phyloP scores from a whole-genome alignment of 1,140 invertebrate species.

The Neotoxoptera formosana region DNA sequence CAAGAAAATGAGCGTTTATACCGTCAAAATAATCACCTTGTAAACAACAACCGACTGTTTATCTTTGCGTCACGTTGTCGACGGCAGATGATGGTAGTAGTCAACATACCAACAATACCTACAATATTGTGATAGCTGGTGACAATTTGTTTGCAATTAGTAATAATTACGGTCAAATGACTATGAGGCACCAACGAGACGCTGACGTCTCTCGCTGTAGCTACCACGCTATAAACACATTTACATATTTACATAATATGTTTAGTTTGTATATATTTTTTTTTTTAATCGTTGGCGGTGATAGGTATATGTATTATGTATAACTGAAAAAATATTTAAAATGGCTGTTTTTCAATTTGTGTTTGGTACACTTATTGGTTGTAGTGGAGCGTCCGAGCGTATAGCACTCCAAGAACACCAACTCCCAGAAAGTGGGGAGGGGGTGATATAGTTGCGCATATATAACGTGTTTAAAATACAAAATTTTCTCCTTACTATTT shows the following conservation, averaged over 20 bases:
- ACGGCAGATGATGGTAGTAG: neutral
- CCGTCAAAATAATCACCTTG: no score
- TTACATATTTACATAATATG: neutral
- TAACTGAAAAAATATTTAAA: neutral
- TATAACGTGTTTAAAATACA: no score
- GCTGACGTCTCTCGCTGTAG: neutral
- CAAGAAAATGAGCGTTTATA: no score
- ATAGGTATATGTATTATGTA: no score
- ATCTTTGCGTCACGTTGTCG: neutral
- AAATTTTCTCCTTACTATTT: no score
- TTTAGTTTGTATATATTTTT: no score
- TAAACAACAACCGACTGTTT: neutral
- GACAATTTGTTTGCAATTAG: neutral
- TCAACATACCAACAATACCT: neutral
- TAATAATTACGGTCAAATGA: neutral
- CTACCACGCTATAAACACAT: neutral
- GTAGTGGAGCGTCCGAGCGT: neutral
- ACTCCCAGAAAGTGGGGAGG: no score
- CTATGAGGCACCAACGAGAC: neutral
- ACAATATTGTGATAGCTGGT: neutral
- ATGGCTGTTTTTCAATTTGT: neutral
- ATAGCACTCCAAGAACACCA: neutral
- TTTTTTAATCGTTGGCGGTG: neutral
- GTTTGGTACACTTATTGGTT: neutral
- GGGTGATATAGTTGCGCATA: no score